Base-by-base conservation (phyloP, 1,140 invertebrate genomes). In the Cydia amplana region DNA sequence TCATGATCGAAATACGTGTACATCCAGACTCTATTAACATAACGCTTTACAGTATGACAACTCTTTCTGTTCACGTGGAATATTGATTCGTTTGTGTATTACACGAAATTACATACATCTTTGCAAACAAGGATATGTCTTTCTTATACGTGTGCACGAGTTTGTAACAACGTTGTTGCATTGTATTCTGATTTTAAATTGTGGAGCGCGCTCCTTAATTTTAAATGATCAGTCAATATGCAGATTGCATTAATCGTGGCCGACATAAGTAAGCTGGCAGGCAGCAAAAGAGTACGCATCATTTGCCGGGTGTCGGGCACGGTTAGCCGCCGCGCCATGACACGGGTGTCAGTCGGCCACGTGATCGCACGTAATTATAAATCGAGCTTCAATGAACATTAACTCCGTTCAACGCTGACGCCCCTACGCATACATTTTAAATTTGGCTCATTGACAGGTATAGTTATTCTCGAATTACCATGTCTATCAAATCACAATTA, bases 1-100 rank as follows among this genome's bases (percentile, higher is more conserved):
- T 82, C 85, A 84, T 86, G 84, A 86, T 87, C 87, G 82, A 83
- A 88, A 87, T 87, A 89, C 87, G 86, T 85, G 85, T 86, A 85
- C 83, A 60, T 82, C 77, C 73, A 77, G 80, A 79, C 83, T 79
- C 84, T 87, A 91, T 90, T 91, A 89, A 85, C 89, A 91, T 91
- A 91, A 89, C 85, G 83, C 84, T 89, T 87, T 89, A 87, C 85
- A 84, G 87, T 90, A 89, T 88, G 88, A 91, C 83, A 82, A 89
- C 86, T 91, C 89, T 89, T 88, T 91, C 86, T 86, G 80, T 83
- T 81, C 78, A 80, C 84, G 85, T 87, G 84, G 89, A 88, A 89
- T 91, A 91, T 88, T 86, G 88, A 90, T 90, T 83, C 86, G 82
- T 83, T 86, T 82, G 82, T 89, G 78, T 82, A 80, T 77, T 83